Base-by-base conservation (phyloP, 2,888 invertebrate species). In the Orgyia antiqua region DNA sequence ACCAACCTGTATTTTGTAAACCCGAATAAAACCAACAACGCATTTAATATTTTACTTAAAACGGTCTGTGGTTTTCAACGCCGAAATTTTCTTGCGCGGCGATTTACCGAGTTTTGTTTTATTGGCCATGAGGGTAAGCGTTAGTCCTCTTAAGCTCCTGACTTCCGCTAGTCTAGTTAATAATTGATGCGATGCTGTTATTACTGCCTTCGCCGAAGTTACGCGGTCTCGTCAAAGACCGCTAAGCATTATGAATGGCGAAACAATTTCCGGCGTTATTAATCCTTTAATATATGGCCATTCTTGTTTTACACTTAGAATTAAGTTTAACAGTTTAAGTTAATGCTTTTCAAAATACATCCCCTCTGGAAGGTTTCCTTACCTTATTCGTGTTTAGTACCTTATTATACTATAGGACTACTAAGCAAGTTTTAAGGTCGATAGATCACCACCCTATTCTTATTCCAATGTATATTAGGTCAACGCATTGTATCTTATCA, bases 41-140 rank as follows among this genome's bases (percentile, higher is more conserved):
- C 66, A 67, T 76, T 82, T 77, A 83, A 84, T 83, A 84, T 83
- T 82, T 83, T 66, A 82, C 68, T 68, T 65, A 73, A 75, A 79
- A 73, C 71, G 64, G 74, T 75, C 76, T 79, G 77, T 65, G 78
- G 79, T 66, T 71, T 68, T 61, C 66, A 62, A 45, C 58, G 58
- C 36, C 49, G 52, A 65, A 75, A 71, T 77, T 76, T 79, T 75
- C 74, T 73, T 72, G 58, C 51, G 60, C 61, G 51, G 51, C 63
- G 65, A 70, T 75, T 76, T 72, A 69, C n/a, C n/a, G n/a, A 77
- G 73, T 78, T 75, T 73, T 69, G 68, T 71, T 77, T 68, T 64
- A 73, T 67, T 60, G 56, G 63, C 59, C 47, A 48, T 42, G 50
- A 52, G 60, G 61, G 57, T 53, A 58, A 50, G 49, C 51, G 44